A percentile compares a stretch with the other conserved stretches of the same genome.
phyloP scores from a whole-genome alignment of 1,140 invertebrate genomes.

The Drosophila ambigua region DNA sequence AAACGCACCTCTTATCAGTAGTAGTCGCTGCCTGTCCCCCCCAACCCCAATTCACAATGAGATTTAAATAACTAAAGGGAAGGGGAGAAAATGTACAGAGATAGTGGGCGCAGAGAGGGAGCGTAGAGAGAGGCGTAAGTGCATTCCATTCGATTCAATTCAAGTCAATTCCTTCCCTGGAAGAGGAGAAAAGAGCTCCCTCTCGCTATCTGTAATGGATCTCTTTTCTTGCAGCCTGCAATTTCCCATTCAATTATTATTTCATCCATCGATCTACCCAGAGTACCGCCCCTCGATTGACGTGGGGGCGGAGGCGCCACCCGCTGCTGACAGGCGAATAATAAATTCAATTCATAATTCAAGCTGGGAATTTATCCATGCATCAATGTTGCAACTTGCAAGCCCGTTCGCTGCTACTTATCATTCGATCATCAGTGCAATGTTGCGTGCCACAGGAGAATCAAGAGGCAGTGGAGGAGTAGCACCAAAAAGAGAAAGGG shows the following conservation, averaged over 20 bases:
- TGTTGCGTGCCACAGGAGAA: constrained; percentile 51
- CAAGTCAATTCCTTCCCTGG: too few species aligned
- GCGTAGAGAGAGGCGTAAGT: too few species aligned
- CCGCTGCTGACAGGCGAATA: constrained; percentile 50
- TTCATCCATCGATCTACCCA: constrained; percentile 29
- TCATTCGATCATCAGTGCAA: constrained; percentile 46
- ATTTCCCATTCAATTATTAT: constrained; percentile 31
- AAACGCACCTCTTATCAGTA: constrained; percentile 44
- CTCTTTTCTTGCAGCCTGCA: constrained; percentile 7
- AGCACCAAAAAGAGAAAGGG: constrained; percentile 50
- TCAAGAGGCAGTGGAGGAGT: constrained; percentile 6
- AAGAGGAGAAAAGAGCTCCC: too few species aligned
- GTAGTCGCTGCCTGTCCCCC: too few species aligned
- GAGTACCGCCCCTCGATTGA: constrained; percentile 6
- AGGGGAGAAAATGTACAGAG: too few species aligned
- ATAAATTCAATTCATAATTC: constrained; percentile 62
- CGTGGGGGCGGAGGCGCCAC: constrained; percentile 20
- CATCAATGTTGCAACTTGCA: neutral
- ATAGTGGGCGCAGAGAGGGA: too few species aligned
- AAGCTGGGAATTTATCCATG: constrained; percentile 36
- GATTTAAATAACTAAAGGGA: too few species aligned
- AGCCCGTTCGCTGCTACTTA: constrained; percentile 13
- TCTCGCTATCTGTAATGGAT: constrained; percentile 13
- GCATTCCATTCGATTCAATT: too few species aligned
- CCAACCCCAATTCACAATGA: too few species aligned